Evolutionary conservation across 2,113 vertebrate species (phyloP).

Genomic region (Catagonus wagneri): DNA sequence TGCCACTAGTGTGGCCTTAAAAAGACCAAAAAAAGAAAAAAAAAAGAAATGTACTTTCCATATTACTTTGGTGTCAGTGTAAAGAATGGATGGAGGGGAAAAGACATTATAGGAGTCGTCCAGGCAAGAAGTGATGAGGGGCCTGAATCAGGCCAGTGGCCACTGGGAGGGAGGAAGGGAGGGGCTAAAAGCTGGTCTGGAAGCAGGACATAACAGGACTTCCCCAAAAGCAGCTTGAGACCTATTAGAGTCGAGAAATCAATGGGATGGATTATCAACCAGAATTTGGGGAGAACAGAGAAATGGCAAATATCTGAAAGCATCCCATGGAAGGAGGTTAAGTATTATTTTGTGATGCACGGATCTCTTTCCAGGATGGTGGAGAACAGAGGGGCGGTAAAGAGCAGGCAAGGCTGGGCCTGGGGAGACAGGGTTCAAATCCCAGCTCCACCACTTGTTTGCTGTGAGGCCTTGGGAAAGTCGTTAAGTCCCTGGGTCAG

Average conservation of each 20-base stretch:
- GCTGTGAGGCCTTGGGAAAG: background rate
- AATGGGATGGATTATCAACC: background rate
- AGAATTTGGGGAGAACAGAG: background rate
- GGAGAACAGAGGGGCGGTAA: fast-evolving
- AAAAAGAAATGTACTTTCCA: too few relatives aligned
- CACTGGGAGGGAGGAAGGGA: too few relatives aligned
- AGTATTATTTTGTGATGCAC: background rate
- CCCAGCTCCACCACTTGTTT: background rate
- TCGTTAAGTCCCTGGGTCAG: background rate
- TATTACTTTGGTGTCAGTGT: too few relatives aligned
- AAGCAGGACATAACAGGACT: background rate
- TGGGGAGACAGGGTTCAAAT: fast-evolving
- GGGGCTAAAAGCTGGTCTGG: background rate
- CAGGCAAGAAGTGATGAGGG: background rate
- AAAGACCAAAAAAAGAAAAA: too few relatives aligned
- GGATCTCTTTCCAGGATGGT: background rate
- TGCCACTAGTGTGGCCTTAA: too few relatives aligned
- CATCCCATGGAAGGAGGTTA: background rate
- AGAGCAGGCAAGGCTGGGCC: too few relatives aligned
- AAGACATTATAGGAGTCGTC: too few relatives aligned
- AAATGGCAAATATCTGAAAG: background rate
- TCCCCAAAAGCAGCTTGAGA: background rate
- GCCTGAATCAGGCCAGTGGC: background rate
- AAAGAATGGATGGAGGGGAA: too few relatives aligned
- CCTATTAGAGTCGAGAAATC: background rate